phyloP scores from a whole-genome alignment of 2,113 vertebrate genomes.

The Siniperca chuatsi region DNA sequence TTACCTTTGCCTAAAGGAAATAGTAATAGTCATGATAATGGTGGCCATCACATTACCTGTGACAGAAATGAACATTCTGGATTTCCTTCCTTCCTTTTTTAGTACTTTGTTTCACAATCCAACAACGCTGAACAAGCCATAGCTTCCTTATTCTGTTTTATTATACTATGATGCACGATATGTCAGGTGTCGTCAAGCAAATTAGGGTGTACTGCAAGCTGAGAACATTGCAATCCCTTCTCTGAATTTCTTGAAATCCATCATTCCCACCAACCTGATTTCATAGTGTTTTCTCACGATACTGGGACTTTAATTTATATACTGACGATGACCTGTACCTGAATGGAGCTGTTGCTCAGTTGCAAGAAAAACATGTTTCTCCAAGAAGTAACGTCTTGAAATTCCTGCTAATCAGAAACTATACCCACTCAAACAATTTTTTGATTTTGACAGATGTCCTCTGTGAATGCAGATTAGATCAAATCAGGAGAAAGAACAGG shows the following conservation, averaged over 20 bases:
- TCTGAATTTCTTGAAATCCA: not conserved
- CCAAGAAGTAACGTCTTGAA: not conserved
- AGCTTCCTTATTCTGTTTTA: constrained; percentile 1
- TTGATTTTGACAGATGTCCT: not conserved
- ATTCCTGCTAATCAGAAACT: not conserved
- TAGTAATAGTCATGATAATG: not conserved
- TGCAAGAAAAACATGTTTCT: not conserved
- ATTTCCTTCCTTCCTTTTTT: not conserved
- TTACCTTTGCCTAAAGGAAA: not conserved
- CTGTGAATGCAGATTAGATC: not conserved
- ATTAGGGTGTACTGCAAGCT: no score
- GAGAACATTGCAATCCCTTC: not conserved
- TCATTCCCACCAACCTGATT: no score
- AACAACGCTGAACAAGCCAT: not conserved
- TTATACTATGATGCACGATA: not conserved
- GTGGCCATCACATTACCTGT: not conserved
- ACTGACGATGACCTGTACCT: not conserved
- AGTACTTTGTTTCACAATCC: not conserved
- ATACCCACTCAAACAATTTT: not conserved
- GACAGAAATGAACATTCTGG: not conserved
- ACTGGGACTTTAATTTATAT: not conserved
- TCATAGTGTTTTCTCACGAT: not conserved
- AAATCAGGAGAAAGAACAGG: not conserved
- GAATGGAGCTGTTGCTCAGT: not conserved
- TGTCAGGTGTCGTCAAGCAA: not conserved